These are phyloP conservation scores for Baronia brevicornis DNA, from an alignment of 2,888 invertebrate species.

Conservation along the genomic window DNA sequence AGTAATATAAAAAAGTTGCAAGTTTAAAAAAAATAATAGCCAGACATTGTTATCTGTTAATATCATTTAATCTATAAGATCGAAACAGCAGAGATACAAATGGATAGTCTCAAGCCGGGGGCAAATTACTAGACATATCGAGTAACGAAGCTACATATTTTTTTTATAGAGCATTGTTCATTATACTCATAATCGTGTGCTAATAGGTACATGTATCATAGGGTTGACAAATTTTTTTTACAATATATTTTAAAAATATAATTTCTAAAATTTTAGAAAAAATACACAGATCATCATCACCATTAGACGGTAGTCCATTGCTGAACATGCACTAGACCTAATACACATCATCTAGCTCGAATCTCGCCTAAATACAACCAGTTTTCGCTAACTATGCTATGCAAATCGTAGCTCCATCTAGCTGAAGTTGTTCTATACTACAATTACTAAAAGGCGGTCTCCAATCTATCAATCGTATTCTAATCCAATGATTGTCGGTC, in stretches of 20 bases:
- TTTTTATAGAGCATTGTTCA: conserved; percentile 23
- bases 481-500: no score
- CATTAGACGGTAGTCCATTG: no score
- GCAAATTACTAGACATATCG: conserved; percentile 8
- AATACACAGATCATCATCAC: not conserved
- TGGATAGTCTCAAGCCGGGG: conserved; percentile 9
- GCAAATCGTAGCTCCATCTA: no score
- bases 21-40: no score
- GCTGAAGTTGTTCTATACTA: no score
- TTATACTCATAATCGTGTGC: conserved; percentile 17
- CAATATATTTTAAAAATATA: not conserved
- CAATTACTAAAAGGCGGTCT: no score
- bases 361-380: no score
- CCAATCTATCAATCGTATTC: no score
- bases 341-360: no score
- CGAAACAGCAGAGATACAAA: conserved; percentile 10
- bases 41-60: not conserved
- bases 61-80: conserved; percentile 4
- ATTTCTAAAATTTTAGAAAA: not conserved
- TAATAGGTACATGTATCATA: conserved; percentile 15
- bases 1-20: no score
- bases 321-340: no score
- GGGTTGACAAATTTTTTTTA: conserved; percentile 1
- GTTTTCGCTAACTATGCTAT: no score
- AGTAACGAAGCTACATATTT: conserved; percentile 11